phyloP scores from a whole-genome alignment of 2,113 vertebrate species.

The Anolis carolinensis region DNA sequence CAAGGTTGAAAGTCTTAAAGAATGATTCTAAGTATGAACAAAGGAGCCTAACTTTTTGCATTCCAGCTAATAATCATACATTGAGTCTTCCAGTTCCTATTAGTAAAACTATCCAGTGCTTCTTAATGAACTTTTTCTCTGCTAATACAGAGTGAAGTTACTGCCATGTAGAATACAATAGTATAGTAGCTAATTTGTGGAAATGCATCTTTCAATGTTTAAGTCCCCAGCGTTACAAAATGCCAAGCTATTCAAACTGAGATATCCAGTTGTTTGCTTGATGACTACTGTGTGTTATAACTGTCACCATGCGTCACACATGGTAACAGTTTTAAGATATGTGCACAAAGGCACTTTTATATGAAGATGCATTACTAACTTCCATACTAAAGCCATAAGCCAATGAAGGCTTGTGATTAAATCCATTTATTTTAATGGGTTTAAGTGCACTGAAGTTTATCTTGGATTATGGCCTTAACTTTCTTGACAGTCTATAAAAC shows the following conservation, averaged over 20 bases:
- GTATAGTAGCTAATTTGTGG: background rate
- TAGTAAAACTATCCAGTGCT: fast-evolving
- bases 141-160: background rate
- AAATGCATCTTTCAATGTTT: background rate
- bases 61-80: background rate
- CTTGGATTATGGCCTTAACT: background rate
- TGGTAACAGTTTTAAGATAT: background rate
- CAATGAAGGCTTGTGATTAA: background rate
- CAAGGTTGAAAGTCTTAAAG: background rate
- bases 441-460: background rate
- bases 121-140: background rate
- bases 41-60: background rate
- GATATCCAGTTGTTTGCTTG: background rate
- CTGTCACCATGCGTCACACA: background rate
- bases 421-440: constrained; percentile 7
- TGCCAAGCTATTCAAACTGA: background rate
- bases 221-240: background rate
- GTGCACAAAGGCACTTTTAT: background rate
- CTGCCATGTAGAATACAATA: background rate
- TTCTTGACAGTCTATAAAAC: background rate
- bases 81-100: background rate
- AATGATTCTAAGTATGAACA: too few relatives aligned
- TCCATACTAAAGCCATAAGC: background rate
- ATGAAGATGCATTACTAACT: background rate
- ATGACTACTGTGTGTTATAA: background rate